Evolutionary conservation across 2,113 vertebrate genomes (phyloP).

Genomic region (Gobiocypris rarus): DNA sequence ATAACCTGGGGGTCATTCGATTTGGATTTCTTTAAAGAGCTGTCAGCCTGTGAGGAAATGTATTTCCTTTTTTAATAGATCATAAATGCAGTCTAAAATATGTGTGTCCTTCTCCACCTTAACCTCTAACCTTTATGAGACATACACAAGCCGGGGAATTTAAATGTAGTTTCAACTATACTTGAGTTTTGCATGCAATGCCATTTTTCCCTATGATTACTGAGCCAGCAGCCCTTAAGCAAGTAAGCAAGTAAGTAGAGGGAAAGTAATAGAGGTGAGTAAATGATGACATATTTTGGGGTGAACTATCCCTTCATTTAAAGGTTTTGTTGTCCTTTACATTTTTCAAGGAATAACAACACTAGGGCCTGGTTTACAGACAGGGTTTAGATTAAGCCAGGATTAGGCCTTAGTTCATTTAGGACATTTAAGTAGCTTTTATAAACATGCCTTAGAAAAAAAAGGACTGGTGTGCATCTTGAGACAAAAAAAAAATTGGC

Average conservation of each 20-base stretch:
- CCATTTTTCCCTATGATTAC: not conserved
- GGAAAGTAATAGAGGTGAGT: not conserved
- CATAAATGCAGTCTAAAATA: constrained; percentile 34
- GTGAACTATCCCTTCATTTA: not conserved
- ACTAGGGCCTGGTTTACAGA: not conserved
- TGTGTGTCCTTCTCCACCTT: constrained; percentile 34
- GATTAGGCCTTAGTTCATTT: too few relatives aligned
- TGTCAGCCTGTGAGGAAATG: constrained; percentile 43
- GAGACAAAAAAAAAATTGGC: too few relatives aligned
- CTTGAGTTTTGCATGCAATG: not conserved
- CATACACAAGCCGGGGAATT: constrained; percentile 17
- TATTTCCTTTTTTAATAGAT: constrained; percentile 46
- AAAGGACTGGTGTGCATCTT: too few relatives aligned
- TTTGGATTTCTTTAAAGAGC: constrained; percentile 45
- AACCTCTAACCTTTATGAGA: constrained; percentile 27
- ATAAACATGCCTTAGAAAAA: too few relatives aligned
- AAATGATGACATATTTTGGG: not conserved
- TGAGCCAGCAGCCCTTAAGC: not conserved
- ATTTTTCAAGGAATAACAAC: not conserved
- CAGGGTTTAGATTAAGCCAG: too few relatives aligned
- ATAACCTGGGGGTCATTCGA: constrained; percentile 39
- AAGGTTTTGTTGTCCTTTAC: not conserved
- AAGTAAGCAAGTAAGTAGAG: too few relatives aligned
- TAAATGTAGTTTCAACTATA: constrained; percentile 32
- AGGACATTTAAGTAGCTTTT: too few relatives aligned